These are phyloP conservation scores for Hirudinaria manillensis DNA, from an alignment of 2,888 invertebrate species.

Conservation along the genomic window DNA sequence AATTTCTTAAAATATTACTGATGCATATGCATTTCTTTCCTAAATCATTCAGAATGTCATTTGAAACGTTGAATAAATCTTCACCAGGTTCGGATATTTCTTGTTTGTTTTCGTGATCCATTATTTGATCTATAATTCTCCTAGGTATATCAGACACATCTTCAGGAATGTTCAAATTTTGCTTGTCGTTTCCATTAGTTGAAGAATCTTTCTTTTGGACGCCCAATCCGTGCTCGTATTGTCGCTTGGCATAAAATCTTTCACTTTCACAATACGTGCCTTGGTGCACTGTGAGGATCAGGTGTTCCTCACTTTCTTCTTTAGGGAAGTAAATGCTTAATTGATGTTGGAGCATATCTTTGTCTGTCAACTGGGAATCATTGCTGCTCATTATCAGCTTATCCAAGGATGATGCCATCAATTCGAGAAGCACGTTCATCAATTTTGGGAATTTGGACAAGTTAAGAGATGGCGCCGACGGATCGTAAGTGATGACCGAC, in stretches of 20 bases:
- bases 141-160: background rate
- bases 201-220: background rate
- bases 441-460: conserved; percentile 13
- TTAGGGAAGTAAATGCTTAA: background rate
- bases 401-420: conserved; percentile 10
- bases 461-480: background rate
- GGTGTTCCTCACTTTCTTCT: background rate
- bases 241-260: conserved; percentile 3
- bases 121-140: conserved; percentile 3
- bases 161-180: background rate
- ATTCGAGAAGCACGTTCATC: conserved; percentile 3
- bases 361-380: background rate
- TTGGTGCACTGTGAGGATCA: too few relatives aligned
- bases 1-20: conserved; percentile 89
- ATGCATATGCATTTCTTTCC: conserved; percentile 84
- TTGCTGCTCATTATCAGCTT: background rate
- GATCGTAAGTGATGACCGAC: conserved; percentile 67
- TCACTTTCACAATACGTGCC: background rate
- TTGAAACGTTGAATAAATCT: conserved; percentile 44
- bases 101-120: conserved; percentile 32
- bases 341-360: background rate
- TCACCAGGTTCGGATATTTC: conserved; percentile 49
- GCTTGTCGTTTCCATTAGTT: background rate
- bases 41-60: conserved; percentile 71
- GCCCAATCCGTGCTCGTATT: background rate